phyloP scores from a whole-genome alignment of 1,140 invertebrate genomes.

The Ericerus pela region DNA sequence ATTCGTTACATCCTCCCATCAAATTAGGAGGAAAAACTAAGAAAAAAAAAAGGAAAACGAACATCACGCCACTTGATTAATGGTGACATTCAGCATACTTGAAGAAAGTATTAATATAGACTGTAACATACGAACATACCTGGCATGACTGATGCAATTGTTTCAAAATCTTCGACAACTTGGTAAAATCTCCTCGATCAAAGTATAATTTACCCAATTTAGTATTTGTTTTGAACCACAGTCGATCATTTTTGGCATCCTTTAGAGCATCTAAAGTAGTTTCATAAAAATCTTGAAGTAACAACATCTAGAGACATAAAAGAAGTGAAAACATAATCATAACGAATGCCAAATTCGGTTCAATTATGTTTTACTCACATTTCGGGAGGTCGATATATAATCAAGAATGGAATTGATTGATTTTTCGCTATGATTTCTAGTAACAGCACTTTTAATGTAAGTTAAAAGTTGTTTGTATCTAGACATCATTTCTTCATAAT shows the following conservation, averaged over 20 bases:
- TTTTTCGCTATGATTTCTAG: conserved; percentile 98
- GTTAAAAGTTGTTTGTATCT: conserved; percentile 92
- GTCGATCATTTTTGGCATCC: conserved; percentile 95
- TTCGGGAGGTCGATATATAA: conserved; percentile 98
- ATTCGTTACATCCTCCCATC: too few relatives aligned
- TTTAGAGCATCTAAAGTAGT: conserved; percentile 95
- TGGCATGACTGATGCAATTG: conserved; percentile 95
- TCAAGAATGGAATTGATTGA: conserved; percentile 99
- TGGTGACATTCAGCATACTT: too few relatives aligned
- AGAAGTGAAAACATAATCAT: not conserved
- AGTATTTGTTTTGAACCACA: conserved; percentile 99
- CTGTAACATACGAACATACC: conserved; percentile 34
- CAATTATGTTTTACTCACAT: conserved; percentile 45
- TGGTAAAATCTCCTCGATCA: conserved; percentile 87
- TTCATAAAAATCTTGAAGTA: conserved; percentile 99
- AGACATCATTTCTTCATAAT: conserved; percentile 94
- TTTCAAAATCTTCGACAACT: conserved; percentile 91
- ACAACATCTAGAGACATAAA: conserved; percentile 64
- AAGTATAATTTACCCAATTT: conserved; percentile 98
- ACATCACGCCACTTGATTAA: too few relatives aligned
- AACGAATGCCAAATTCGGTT: not conserved
- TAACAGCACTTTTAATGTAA: conserved; percentile 97
- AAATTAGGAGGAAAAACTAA: too few relatives aligned
- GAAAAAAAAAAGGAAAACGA: too few relatives aligned
- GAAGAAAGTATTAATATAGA: too few relatives aligned